phyloP scores from a whole-genome alignment of 2,888 invertebrate genomes.

The Drosophila pseudotalamancana region DNA sequence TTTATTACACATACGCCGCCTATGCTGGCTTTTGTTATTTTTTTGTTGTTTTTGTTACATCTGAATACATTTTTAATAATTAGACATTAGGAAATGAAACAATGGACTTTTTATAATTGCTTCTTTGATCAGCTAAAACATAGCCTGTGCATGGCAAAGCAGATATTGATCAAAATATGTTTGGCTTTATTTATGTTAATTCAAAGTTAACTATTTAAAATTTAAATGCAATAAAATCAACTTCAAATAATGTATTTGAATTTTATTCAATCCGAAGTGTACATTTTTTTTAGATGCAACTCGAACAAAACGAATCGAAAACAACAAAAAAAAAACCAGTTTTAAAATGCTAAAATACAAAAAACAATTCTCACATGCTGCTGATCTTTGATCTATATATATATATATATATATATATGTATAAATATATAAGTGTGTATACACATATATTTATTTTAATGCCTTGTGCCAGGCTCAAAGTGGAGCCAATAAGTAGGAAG shows the following conservation, averaged over 20 bases:
- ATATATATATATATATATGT: not conserved
- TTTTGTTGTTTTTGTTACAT: constrained; percentile 13
- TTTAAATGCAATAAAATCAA: not conserved
- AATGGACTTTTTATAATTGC: too few species aligned
- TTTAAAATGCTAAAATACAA: not conserved
- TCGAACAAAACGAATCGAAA: not conserved
- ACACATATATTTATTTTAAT: constrained; percentile 3
- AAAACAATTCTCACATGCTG: not conserved
- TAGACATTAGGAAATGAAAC: not conserved
- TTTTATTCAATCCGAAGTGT: constrained; percentile 6
- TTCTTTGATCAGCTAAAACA: not conserved
- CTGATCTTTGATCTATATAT: not conserved
- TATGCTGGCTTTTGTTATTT: constrained; percentile 18
- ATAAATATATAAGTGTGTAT: not conserved
- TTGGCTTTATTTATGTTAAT: constrained; percentile 22
- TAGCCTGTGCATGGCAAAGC: not conserved
- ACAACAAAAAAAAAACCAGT: constrained; percentile 12
- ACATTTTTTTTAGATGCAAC: constrained; percentile 6
- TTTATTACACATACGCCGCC: constrained; percentile 54
- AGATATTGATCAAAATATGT: not conserved
- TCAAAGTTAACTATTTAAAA: not conserved
- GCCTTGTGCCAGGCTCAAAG: constrained; percentile 54
- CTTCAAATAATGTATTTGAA: constrained; percentile 2
- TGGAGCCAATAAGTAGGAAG: constrained; percentile 25
- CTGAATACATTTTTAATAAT: constrained; percentile 16